Percentiles rank a stretch among this genome's conserved stretches.
Evolutionary conservation across 1,140 invertebrate genomes (phyloP).

Genomic region (Leptinotarsa defecta): DNA sequence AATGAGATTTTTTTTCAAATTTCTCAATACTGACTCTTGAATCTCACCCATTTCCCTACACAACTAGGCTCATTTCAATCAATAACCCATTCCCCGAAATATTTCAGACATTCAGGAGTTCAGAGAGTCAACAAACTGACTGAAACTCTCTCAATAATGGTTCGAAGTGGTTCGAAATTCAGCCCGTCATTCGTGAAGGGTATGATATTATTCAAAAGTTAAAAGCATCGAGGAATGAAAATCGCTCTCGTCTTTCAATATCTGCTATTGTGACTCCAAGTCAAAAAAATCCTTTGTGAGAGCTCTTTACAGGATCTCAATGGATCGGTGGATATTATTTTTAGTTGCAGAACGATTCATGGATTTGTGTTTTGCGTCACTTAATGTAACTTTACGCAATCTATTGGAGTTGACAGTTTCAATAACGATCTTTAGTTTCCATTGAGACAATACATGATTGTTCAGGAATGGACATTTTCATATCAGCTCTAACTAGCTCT

Average conservation of each 20-base stretch:
- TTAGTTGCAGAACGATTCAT: too few species aligned
- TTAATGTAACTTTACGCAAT: too few species aligned
- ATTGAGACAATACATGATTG: too few species aligned
- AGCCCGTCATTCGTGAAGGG: neutral
- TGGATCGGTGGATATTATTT: neutral
- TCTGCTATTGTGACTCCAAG: neutral
- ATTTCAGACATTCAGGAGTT: slow-evolving; percentile 2
- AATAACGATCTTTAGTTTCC: too few species aligned
- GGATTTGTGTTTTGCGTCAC: too few species aligned
- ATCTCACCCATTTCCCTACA: too few species aligned
- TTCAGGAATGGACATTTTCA: too few species aligned
- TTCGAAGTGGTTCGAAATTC: neutral
- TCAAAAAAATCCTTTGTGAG: neutral
- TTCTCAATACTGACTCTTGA: too few species aligned
- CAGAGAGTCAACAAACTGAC: neutral
- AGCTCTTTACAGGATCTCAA: neutral
- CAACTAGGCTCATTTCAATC: neutral
- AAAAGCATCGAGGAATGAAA: neutral
- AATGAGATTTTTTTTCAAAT: too few species aligned
- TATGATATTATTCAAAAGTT: slow-evolving; percentile 2
- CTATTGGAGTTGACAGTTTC: too few species aligned
- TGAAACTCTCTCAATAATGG: neutral
- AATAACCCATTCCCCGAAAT: neutral
- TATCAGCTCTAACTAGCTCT: too few species aligned
- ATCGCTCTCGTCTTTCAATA: neutral